These are phyloP conservation scores for Puma concolor DNA, from an alignment of 2,113 vertebrate genomes.

Conservation along the genomic window DNA sequence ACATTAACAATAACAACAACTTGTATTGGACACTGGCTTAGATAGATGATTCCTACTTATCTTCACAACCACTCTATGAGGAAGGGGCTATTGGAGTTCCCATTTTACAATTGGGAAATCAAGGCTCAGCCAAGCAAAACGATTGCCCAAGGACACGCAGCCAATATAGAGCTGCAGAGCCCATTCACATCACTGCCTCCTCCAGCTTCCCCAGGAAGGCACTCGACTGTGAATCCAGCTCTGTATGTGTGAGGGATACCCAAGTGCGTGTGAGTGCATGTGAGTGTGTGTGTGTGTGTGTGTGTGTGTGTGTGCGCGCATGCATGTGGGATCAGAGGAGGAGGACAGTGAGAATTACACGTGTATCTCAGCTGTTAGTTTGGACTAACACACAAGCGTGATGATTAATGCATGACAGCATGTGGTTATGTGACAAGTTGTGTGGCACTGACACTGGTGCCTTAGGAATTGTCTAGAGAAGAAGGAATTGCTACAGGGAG, in stretches of 20 bases:
- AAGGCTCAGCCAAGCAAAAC: background rate
- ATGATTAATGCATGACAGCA: background rate
- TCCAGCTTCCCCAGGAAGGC: background rate
- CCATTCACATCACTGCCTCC: background rate
- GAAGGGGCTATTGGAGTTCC: background rate
- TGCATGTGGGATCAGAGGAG: accelerated
- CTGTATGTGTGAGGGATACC: background rate
- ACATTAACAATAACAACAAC: background rate
- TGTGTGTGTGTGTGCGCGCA: too few species aligned
- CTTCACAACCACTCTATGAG: background rate
- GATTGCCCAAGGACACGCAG: background rate
- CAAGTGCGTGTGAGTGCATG: accelerated
- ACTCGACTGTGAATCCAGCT: background rate
- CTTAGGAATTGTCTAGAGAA: background rate
- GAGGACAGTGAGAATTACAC: background rate
- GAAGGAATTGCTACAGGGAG: background rate
- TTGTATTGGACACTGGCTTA: background rate
- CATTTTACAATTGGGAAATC: background rate
- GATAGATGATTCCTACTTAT: background rate
- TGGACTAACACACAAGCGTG: background rate
- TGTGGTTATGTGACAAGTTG: background rate
- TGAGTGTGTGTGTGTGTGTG: accelerated
- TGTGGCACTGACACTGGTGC: background rate
- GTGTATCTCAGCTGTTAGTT: background rate
- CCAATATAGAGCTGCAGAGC: background rate